Conservation (phyloP, 1,140 invertebrate genomes). For the Micrasema minimum region DNA sequence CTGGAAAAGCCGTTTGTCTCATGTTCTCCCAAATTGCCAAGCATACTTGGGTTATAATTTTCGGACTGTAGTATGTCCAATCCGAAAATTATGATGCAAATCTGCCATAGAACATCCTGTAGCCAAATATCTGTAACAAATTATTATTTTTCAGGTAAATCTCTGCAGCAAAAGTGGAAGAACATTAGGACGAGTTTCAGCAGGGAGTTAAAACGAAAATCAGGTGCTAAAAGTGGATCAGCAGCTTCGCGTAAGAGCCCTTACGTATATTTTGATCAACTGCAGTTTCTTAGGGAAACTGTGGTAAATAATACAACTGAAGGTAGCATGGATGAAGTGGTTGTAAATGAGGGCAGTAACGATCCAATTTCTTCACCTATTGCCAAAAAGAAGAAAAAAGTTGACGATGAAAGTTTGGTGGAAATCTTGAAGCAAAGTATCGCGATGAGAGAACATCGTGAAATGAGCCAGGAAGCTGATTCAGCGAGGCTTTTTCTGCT, state of each 20-base stretch:
- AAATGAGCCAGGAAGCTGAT: conserved; percentile 38
- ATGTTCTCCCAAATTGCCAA: conserved; percentile 32
- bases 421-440: conserved; percentile 37
- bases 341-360: background rate
- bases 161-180: background rate
- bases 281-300: conserved; percentile 31
- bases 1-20: conserved; percentile 33
- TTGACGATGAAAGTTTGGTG: conserved; percentile 8
- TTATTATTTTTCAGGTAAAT: conserved; percentile 31
- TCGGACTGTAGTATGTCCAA: conserved; percentile 26
- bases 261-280: conserved; percentile 28
- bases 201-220: conserved; percentile 19
- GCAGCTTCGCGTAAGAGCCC: conserved; percentile 9
- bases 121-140: conserved; percentile 39
- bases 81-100: conserved; percentile 30
- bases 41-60: conserved; percentile 32
- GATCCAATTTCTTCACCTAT: conserved; percentile 3
- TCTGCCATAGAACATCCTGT: conserved; percentile 32
- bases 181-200: conserved; percentile 26
- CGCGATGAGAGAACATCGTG: conserved; percentile 23
- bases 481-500: conserved; percentile 35
- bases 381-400: conserved; percentile 21
- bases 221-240: conserved; percentile 26
- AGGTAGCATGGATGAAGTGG: conserved; percentile 27
- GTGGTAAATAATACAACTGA: conserved; percentile 33